Base-by-base conservation (phyloP, 2,113 vertebrate species). In the Astur gentilis region DNA sequence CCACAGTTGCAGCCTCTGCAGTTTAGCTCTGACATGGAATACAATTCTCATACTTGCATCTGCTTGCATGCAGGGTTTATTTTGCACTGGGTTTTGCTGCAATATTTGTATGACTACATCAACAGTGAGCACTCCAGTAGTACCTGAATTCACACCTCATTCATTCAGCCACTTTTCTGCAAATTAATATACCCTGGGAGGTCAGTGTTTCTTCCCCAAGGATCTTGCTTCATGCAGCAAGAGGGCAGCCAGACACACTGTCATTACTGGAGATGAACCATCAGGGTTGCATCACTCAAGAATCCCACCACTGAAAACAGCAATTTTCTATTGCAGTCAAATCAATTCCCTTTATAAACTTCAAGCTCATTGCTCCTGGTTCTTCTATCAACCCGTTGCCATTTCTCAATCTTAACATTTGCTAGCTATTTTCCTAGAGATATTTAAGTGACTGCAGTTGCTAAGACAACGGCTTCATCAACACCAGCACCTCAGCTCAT, bases 381-480 rank as follows among this genome's bases (percentile, higher is more conserved):
- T 94, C 73, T 85, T 82, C 83, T 71, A 73, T 57, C 84, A 95
- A 61, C 52, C 45, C 3, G 0, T 17, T 4, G 2, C 54, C 80
- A 84, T 89, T 67, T 89, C 87, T 95, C 91, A 84, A 82, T 91
- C 65, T 72, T 75, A 94, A 95, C 65, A 94, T 82, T 95, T 78
- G 47, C 77, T 78, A 84, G 80, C 60, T 97, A 65, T 94, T 88
- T 94, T 96, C 73, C 87, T 95, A 76, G 89, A 73, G 84, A 96
- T 96, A 97, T 97, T 86, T 96, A 94, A 97, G 89, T 90, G 87
- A 83, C 73, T 96, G 87, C 87, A 82, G 96, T 96, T 96, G 73
- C 87, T 81, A 93, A 82, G 95, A 89, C 96, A 95, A 96, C 94
- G 6, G 8, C 60, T 95, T 94, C 77, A 94, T 70, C 94, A 95